Evolutionary conservation across 2,113 vertebrate genomes (phyloP), one percentile per base, ranked within the genome.

Genomic region (Cavia aperea): DNA sequence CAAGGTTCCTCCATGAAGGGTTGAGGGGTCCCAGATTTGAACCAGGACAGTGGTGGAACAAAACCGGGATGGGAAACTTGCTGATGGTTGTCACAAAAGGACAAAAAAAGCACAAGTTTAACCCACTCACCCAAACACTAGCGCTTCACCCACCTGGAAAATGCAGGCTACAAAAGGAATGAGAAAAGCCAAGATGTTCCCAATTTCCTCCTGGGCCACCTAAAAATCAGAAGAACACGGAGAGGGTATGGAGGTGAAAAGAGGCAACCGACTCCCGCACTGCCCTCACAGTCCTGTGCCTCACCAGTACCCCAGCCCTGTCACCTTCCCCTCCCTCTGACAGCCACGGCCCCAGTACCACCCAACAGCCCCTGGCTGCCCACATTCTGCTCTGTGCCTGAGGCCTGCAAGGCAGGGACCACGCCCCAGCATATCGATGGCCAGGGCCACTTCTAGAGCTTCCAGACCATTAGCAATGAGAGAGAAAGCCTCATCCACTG

Each of bases 101-200:
- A 73, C 33, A 43, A 86, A 93, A 93, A 23, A 70, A 93, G 70
- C 58, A 60, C 1, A 2, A 26, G 54, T 60, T 88, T 81, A 73
- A 86, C 29, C 36, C 7, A 31, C 60, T 88, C 63, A 19, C 23
- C 49, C 51, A 90, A 93, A 60, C 9, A 83, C 66, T n/a, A 58
- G 36, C 49, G 4, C 56, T 83, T 79, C 78, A 97, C 96, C 73
- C 97, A 99, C 99, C 99, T 99, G 99, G 84, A 97, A 97, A 93
- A 98, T 96, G 96, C 98, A 99, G 97, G 98, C 98, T 90, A 98
- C 86, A 93, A 99, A 99, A 70, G 98, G 98, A 91, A 98, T 90
- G 0, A 99, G 96, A 97, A 99, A 99, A 46, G 99, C 98, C 85
- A 98, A 91, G 33, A 99, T 98, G n/a, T 98, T 99, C 96, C 98